Evolutionary conservation across 2,888 invertebrate species (phyloP).

Genomic region (Eilema depressum): DNA sequence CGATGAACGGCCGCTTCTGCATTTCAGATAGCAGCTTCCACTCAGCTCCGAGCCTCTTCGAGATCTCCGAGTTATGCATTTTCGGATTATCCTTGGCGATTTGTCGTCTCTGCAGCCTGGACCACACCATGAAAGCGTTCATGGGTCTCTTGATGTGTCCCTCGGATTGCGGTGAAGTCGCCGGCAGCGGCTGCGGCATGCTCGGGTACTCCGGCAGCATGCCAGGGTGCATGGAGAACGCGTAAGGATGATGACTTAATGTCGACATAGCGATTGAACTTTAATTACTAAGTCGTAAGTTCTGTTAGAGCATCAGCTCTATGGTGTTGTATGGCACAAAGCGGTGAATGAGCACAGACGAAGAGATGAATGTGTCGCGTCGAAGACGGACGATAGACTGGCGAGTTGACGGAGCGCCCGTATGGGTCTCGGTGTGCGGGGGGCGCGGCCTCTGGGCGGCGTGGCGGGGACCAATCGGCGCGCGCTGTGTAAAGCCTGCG

Average conservation of each 20-base stretch:
- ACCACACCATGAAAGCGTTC: constrained; percentile 99
- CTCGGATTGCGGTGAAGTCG: constrained; percentile 85
- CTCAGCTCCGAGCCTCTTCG: constrained; percentile 96
- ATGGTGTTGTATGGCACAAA: constrained; percentile 76
- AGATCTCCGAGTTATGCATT: constrained; percentile 96
- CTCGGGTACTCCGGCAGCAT: constrained; percentile 82
- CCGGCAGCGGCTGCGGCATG: constrained; percentile 78
- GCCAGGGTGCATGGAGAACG: constrained; percentile 83
- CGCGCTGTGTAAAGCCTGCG: constrained; percentile 71
- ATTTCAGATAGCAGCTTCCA: constrained; percentile 96
- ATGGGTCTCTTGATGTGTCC: constrained; percentile 98
- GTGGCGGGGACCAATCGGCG: constrained; percentile 68
- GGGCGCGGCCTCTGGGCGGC: constrained; percentile 77
- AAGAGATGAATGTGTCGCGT: constrained; percentile 79
- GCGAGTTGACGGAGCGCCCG: constrained; percentile 65
- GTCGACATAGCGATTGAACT: constrained; percentile 77
- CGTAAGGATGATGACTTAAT: constrained; percentile 84
- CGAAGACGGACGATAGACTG: constrained; percentile 83
- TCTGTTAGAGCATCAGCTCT: constrained; percentile 74
- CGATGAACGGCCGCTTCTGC: constrained; percentile 97
- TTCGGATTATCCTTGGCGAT: constrained; percentile 98
- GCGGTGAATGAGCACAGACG: constrained; percentile 72
- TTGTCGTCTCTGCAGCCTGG: constrained; percentile 95
- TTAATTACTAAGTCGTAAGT: constrained; percentile 55
- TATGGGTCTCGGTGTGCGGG: constrained; percentile 70